phyloP scores from a whole-genome alignment of 2,888 invertebrate genomes.

The Phyllotreta striolata region DNA sequence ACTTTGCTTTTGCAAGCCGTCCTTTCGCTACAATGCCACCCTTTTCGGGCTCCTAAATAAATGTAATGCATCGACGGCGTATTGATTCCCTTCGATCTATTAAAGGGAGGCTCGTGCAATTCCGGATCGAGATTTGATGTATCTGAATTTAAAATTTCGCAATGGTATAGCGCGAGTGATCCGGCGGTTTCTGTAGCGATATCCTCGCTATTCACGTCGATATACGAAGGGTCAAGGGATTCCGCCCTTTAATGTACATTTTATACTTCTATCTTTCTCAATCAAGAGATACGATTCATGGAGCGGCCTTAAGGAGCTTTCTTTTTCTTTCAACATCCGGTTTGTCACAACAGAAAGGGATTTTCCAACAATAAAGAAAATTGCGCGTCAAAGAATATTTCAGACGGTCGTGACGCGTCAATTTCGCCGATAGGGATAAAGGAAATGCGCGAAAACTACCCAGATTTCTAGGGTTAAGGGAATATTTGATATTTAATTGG shows the following conservation, averaged over 20 bases:
- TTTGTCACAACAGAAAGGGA: conserved; percentile 48
- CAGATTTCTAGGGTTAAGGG: neutral
- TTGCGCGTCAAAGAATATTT: conserved; percentile 30
- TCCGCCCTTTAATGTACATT: conserved; percentile 49
- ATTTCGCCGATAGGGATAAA: conserved; percentile 26
- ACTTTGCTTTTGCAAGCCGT: conserved; percentile 49
- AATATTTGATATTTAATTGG: neutral
- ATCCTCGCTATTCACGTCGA: conserved; percentile 21
- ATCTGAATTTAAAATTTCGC: too few relatives aligned
- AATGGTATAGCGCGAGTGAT: too few relatives aligned
- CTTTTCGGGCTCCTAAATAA: conserved; percentile 54
- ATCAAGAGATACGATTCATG: conserved; percentile 48
- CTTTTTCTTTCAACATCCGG: conserved; percentile 48
- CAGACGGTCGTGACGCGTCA: conserved; percentile 23
- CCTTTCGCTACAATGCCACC: conserved; percentile 50
- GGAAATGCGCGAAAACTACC: conserved; percentile 16
- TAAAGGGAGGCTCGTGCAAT: conserved; percentile 6
- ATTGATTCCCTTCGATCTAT: conserved; percentile 33
- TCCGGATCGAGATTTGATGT: neutral
- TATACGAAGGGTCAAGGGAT: conserved; percentile 46
- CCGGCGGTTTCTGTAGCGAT: neutral
- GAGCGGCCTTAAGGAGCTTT: conserved; percentile 41
- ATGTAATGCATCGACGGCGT: conserved; percentile 49
- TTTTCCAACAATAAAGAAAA: conserved; percentile 47
- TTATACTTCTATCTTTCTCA: conserved; percentile 49